phyloP scores from a whole-genome alignment of 2,113 vertebrate genomes.

The Stictonetta naevosa region DNA sequence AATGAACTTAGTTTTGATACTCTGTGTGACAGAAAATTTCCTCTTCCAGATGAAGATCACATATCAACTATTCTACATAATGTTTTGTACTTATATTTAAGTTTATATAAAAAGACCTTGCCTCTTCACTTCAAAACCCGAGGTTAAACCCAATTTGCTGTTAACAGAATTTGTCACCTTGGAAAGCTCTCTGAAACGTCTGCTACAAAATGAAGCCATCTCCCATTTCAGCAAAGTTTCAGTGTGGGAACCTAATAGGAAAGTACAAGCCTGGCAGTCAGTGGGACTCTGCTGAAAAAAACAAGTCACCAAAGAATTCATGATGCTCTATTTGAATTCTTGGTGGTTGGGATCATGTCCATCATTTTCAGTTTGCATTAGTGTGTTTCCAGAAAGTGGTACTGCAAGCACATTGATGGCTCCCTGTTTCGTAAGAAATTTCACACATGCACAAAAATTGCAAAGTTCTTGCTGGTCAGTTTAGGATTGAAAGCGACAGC shows the following conservation, averaged over 20 bases:
- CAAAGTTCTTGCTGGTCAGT: neutral
- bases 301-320: neutral
- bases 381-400: neutral
- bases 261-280: neutral
- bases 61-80: neutral
- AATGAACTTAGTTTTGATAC: slow-evolving; percentile 2
- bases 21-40: neutral
- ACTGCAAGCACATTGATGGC: neutral
- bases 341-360: neutral
- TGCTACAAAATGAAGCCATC: neutral
- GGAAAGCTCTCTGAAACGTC: neutral
- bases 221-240: neutral
- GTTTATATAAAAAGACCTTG: neutral
- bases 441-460: neutral
- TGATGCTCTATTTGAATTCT: neutral
- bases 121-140: neutral
- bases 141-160: neutral
- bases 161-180: neutral
- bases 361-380: neutral
- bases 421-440: neutral
- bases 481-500: neutral
- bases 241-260: neutral
- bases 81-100: neutral
- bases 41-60: neutral
- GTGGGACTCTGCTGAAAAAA: neutral